phyloP scores from a whole-genome alignment of 2,888 invertebrate genomes.

The Cheilosia grossa region DNA sequence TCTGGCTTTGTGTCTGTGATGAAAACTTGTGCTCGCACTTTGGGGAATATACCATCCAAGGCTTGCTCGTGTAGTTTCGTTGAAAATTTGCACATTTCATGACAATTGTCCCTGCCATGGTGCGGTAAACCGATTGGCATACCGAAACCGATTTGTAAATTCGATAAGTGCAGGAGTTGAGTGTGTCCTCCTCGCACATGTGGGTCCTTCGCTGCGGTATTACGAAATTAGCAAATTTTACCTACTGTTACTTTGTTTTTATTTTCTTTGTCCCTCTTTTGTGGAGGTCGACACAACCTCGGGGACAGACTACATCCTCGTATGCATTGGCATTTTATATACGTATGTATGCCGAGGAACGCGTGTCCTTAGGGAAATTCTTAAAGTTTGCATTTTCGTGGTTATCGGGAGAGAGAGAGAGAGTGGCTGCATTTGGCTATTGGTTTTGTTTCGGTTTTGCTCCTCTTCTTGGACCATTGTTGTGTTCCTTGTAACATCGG shows the following conservation, averaged over 20 bases:
- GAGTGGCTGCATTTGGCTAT: too few relatives aligned
- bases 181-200: background rate
- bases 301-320: constrained; percentile 1
- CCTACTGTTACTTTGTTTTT: constrained; percentile 5
- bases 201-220: constrained; percentile 53
- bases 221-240: constrained; percentile 70
- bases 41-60: constrained; percentile 23
- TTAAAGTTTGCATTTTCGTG: constrained; percentile 63
- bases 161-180: constrained; percentile 58
- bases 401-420: constrained; percentile 33
- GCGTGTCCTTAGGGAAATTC: constrained; percentile 62
- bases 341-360: background rate
- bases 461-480: constrained; percentile 61
- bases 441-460: background rate
- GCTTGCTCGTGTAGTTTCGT: constrained; percentile 11
- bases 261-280: background rate
- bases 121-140: constrained; percentile 43
- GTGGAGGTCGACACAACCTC: constrained; percentile 38
- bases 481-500: constrained; percentile 68
- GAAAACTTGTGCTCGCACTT: constrained; percentile 63
- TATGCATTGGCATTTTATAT: constrained; percentile 13
- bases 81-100: constrained; percentile 48
- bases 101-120: constrained; percentile 42
- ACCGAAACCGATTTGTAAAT: constrained; percentile 61
- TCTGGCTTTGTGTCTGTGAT: constrained; percentile 23